Base-by-base conservation (phyloP, 2,797 vertebrate species). In the Eulemur rubriventer region DNA sequence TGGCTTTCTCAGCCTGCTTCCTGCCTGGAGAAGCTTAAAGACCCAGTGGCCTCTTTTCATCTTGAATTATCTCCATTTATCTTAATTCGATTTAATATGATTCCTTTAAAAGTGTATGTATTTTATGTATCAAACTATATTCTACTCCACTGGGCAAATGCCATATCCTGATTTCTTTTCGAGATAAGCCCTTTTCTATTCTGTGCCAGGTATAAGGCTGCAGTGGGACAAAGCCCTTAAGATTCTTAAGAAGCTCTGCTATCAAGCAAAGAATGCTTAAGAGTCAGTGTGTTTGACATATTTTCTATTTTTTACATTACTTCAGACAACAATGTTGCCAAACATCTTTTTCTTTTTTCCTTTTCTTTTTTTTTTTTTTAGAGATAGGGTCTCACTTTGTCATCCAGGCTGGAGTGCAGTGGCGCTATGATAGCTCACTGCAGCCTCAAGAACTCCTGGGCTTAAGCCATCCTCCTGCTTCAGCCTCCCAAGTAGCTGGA, bases 271-370 rank as follows among this genome's bases (percentile, higher is more conserved):
- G 72, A 78, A 85, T 59, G 35, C 38, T 7, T 50, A 57, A 92
- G 50, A 92, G 46, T 16, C 17, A 35, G 1, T 30, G 85, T 9
- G 82, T 72, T 83, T 46, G 61, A 5, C 38, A 5, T 30, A 76
- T 75, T 96, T 94, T 69, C 41, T 89, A 33, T 78, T 89, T 89
- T 94, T 93, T 33, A 61, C 35, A 26, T 75, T 81, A 79, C 16
- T 84, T 2, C 16, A 48, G 3, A 67, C 13, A 89, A 33, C 1
- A 43, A n/a, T n/a, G 6, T 48, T 83, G 41, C 55, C 75, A 95
- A 73, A 70, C 38, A 89, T 86, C 9, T 35, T 81, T 92, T 92
- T 85, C 73, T 69, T 33, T 63, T 63, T 63, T 14, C 14, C 30
- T 63, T 63, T 33, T 10, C 30, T 3, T 61, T 13, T 24, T 26